Evolutionary conservation across 1,140 invertebrate genomes (phyloP), one percentile per base, ranked within the genome.

Genomic region (Camponotus vicinus): DNA sequence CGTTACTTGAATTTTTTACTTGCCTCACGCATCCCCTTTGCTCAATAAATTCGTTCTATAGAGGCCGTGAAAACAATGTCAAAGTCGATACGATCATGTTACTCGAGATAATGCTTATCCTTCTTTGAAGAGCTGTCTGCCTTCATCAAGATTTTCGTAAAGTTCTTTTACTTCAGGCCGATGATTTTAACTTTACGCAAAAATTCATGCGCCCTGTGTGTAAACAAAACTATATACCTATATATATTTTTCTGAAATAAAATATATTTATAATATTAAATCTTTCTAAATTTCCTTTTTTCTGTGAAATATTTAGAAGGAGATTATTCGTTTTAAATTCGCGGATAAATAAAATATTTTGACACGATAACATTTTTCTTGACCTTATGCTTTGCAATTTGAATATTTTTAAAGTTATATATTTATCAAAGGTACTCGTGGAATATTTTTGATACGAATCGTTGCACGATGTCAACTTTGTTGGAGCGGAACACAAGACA

Each of bases 31-130:
- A 83, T 89, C 69, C 78, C 86, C 89, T 45, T 82, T 80, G 85
- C 84, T 89, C 86, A 34, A 87, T 78, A 87, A 79, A 92, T 86
- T 90, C 79, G 88, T 89, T 87, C 86, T 84, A 85, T 91, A 78
- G 79, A 88, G 79, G 86, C 85, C 88, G 87, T 85, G 90, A 92
- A 93, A 93, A 93, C 91, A 92, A 90, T 91, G 90, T 73, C 85
- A 90, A 90, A 92, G 87, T 93, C 90, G 87, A 91, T 91, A 90
- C 78, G 85, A 84, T 92, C 86, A 91, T 21, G 27, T 91, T 89
- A 92, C 86, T 76, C 87, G 89, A 92, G 89, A 91, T 92, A 92
- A 91, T 91, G 87, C 86, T 42, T 52, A 18, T 9, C 21, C 4
- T 9, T 78, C 49, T 89, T 86, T 59, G 45, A 42, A 75, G 37